A percentile compares a stretch with the other conserved stretches of the same genome.
Evolutionary conservation across 2,113 vertebrate species (phyloP).

Genomic region (Natator depressus): DNA sequence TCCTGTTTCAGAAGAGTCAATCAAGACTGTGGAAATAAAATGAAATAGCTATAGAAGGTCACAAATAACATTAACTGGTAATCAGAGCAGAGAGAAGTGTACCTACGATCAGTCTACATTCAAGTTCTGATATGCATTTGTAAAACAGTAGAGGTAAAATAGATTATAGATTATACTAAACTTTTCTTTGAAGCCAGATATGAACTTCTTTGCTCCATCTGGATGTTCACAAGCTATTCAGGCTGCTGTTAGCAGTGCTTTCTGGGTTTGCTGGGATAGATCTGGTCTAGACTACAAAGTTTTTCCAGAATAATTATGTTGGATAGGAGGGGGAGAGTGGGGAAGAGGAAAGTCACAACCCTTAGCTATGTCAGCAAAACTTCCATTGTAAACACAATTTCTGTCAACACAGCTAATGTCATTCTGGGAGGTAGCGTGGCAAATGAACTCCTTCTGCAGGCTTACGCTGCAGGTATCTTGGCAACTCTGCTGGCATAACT

Average conservation of each 20-base stretch:
- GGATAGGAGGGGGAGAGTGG: background rate
- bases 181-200: background rate
- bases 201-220: background rate
- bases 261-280: background rate
- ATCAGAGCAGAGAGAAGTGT: background rate
- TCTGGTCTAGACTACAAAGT: background rate
- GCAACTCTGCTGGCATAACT: no score
- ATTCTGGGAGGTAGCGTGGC: background rate
- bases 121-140: background rate
- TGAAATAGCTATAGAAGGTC: background rate
- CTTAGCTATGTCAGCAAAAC: background rate
- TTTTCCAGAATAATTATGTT: background rate
- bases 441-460: background rate
- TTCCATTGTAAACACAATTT: background rate
- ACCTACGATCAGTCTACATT: background rate
- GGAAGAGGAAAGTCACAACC: background rate
- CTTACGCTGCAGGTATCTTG: no score
- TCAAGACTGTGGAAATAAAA: background rate
- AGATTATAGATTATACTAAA: fast-evolving
- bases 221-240: background rate
- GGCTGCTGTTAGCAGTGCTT: background rate
- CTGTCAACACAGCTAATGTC: background rate
- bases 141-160: background rate
- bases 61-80: background rate
- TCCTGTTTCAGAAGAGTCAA: background rate